Evolutionary conservation across 2,113 vertebrate species (phyloP).

Genomic region (Neogale vison): DNA sequence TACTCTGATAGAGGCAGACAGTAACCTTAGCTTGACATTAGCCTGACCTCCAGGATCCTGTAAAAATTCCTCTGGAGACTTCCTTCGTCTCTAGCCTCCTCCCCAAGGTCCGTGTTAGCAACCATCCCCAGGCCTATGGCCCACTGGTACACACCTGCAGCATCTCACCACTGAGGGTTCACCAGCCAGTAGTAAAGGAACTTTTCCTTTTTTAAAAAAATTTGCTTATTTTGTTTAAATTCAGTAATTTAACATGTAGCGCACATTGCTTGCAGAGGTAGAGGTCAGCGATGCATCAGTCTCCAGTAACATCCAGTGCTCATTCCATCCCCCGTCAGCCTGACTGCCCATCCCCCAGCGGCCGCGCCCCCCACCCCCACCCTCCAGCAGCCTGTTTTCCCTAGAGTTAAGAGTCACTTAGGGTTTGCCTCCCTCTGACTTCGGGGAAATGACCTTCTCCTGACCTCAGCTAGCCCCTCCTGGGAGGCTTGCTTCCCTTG

Average conservation of each 20-base stretch:
- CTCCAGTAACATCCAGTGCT: background rate
- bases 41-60: background rate
- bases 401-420: background rate
- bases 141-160: background rate
- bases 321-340: background rate
- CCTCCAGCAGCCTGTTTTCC: background rate
- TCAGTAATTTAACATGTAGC: background rate
- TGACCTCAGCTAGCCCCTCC: background rate
- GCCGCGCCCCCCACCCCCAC: background rate
- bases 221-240: background rate
- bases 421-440: background rate
- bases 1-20: background rate
- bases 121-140: background rate
- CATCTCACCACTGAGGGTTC: background rate
- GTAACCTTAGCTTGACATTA: background rate
- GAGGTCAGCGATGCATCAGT: background rate
- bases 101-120: background rate
- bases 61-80: background rate
- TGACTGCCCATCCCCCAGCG: background rate
- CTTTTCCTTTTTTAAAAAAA: background rate
- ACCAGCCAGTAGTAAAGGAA: background rate
- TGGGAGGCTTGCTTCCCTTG: background rate
- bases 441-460: background rate
- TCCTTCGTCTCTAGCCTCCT: background rate
- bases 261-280: background rate